Conservation (phyloP, 2,113 vertebrate genomes). For the Peromyscus californicus region DNA sequence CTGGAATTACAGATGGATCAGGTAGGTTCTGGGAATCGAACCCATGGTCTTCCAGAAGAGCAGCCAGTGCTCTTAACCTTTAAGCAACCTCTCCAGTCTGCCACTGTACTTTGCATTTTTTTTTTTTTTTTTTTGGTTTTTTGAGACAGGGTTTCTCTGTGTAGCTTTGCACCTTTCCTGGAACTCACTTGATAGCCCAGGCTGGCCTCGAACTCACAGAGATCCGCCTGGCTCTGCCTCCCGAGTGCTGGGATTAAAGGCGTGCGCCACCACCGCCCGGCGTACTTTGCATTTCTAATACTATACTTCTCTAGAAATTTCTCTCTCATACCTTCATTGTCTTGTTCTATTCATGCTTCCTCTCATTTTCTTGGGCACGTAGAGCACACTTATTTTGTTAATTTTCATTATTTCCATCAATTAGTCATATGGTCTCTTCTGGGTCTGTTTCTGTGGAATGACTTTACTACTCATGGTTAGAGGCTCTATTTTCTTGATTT, state of each 20-base stretch:
- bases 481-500: neutral
- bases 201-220: too few species aligned
- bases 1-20: neutral
- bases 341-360: neutral
- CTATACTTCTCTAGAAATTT: neutral
- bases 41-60: neutral
- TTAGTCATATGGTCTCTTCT: neutral
- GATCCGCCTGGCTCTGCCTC: too few species aligned
- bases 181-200: too few species aligned
- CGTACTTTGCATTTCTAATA: neutral
- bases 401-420: neutral
- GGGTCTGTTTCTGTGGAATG: slow-evolving; percentile 1
- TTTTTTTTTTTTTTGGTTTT: too few species aligned
- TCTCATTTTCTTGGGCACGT: neutral
- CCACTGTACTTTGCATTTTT: too few species aligned
- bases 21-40: neutral
- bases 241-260: too few species aligned
- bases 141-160: too few species aligned
- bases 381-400: neutral
- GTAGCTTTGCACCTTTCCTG: too few species aligned
- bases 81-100: neutral
- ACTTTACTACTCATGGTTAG: neutral
- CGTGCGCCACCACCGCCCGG: too few species aligned
- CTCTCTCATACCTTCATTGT: neutral
- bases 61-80: neutral